phyloP scores from a whole-genome alignment of 2,888 invertebrate species.

The Rhabditophanes sp. region DNA sequence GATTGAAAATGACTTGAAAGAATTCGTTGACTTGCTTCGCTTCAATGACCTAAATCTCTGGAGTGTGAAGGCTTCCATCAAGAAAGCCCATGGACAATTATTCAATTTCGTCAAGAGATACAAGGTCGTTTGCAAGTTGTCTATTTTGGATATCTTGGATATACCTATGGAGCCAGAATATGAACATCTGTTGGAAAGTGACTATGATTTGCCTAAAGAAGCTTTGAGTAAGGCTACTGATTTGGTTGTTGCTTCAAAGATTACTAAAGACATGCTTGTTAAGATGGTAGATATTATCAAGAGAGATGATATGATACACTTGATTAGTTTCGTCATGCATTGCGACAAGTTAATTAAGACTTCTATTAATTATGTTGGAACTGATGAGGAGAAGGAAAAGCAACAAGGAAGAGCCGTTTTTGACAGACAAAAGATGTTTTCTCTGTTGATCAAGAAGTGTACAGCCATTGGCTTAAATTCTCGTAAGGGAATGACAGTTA shows the following conservation, averaged over 20 bases:
- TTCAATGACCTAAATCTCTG: conserved; percentile 90
- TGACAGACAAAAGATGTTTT: conserved; percentile 13
- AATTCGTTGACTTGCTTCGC: conserved; percentile 79
- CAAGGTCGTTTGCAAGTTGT: conserved; percentile 47
- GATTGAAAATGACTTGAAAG: conserved; percentile 70
- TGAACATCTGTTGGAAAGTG: not conserved
- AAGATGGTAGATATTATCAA: conserved; percentile 14
- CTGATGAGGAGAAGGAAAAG: conserved; percentile 26
- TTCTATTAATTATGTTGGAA: conserved; percentile 18
- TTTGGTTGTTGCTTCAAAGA: too few relatives aligned
- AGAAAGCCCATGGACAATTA: conserved; percentile 47
- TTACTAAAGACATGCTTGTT: conserved; percentile 14
- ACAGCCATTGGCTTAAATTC: conserved; percentile 10
- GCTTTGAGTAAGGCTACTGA: too few relatives aligned
- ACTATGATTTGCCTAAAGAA: too few relatives aligned
- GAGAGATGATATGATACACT: conserved; percentile 1
- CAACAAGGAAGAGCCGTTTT: conserved; percentile 15
- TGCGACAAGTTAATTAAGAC: conserved; percentile 8
- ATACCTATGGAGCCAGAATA: not conserved
- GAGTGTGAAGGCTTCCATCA: conserved; percentile 65
- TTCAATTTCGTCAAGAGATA: conserved; percentile 54
- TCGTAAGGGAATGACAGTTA: conserved; percentile 11
- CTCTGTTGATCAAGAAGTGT: conserved; percentile 11
- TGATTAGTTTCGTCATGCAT: conserved; percentile 1
- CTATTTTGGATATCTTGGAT: not conserved